Conservation (phyloP, 37 sponge, comb jelly and placozoan genomes). For the Chondrosia reniformis region DNA sequence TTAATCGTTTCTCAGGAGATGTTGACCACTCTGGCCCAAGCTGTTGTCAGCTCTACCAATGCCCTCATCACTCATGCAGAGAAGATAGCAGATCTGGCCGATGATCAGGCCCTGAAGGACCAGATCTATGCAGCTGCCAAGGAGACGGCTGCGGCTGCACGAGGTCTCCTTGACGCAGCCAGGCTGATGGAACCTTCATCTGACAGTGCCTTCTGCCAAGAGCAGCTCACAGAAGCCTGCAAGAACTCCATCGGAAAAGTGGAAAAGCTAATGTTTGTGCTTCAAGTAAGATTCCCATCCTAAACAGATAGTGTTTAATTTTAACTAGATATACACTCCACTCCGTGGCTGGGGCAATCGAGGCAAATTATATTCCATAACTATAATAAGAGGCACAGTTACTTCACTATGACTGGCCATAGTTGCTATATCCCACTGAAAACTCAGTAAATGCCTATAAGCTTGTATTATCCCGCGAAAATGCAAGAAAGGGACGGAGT, state of each 20-base stretch:
- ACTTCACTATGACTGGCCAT: no score
- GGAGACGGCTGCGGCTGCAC: conserved; percentile 1
- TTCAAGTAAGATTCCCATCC: conserved; percentile 18
- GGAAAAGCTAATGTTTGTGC: conserved; percentile 22
- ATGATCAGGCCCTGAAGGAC: conserved; percentile 7
- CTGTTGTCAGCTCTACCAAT: background rate
- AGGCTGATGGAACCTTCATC: conserved; percentile 45
- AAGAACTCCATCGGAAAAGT: conserved; percentile 36
- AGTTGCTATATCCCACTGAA: no score
- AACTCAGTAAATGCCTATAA: no score
- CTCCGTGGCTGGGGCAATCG: no score
- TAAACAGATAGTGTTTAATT: background rate
- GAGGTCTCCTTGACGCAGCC: conserved; percentile 25
- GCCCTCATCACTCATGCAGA: conserved; percentile 5
- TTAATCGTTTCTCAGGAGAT: no score
- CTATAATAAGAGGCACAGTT: no score
- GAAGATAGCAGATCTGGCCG: background rate
- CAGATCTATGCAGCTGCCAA: conserved; percentile 8
- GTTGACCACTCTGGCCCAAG: conserved; percentile 10
- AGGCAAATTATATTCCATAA: no score
- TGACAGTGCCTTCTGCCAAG: conserved; percentile 54
- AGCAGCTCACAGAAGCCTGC: conserved; percentile 67
- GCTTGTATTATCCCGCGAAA: no score
- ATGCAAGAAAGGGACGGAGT: no score
- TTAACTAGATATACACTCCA: no score